Percentiles rank a stretch among this genome's conserved stretches.
These are phyloP conservation scores for Sturnira hondurensis DNA, from an alignment of 2,113 vertebrate species.

Conservation along the genomic window DNA sequence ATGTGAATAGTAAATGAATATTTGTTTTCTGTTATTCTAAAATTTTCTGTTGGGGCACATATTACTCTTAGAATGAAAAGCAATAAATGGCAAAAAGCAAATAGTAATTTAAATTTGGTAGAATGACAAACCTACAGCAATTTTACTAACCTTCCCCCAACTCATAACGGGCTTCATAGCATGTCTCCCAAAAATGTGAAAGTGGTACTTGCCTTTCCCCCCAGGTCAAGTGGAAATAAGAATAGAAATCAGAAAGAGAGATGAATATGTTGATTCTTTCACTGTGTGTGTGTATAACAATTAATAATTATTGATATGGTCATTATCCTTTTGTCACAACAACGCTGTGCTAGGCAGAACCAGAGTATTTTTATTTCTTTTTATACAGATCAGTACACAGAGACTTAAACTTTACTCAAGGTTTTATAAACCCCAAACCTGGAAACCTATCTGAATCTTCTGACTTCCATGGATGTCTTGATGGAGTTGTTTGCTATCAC, in stretches of 20 bases:
- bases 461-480: not conserved
- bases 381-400: not conserved
- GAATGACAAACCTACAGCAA: not conserved
- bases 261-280: not conserved
- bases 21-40: not conserved
- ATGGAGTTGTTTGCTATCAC: not conserved
- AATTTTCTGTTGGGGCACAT: not conserved
- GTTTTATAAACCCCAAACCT: not conserved
- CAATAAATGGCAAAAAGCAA: not conserved
- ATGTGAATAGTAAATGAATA: not conserved
- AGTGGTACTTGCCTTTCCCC: not conserved
- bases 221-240: not conserved
- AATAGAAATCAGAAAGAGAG: not conserved
- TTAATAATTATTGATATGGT: not conserved
- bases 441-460: not conserved
- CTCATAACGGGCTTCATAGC: not conserved
- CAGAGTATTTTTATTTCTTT: not conserved
- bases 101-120: not conserved
- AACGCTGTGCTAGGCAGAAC: not conserved
- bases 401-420: not conserved
- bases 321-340: not conserved
- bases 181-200: not conserved
- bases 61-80: not conserved
- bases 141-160: not conserved
- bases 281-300: not conserved